Percentiles rank a stretch among this genome's conserved stretches.
Conservation (phyloP, 2,888 invertebrate genomes). For the Conops quadrifasciatus region DNA sequence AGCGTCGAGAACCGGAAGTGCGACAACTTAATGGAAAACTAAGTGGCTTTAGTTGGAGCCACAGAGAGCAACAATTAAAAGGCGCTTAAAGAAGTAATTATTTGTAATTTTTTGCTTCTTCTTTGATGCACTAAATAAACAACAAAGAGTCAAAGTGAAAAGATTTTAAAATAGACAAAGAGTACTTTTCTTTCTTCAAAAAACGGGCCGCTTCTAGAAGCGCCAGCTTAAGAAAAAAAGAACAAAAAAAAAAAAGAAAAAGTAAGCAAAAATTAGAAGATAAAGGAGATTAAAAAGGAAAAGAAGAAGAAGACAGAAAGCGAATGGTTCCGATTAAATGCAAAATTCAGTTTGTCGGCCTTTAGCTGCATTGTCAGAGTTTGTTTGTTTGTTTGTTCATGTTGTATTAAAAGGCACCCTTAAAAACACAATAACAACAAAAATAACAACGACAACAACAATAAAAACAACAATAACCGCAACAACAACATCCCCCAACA, state of each 20-base stretch:
- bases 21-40: not conserved
- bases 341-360: slow-evolving; percentile 15
- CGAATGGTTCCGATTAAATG: not conserved
- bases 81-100: slow-evolving; percentile 34
- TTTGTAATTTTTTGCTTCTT: not conserved
- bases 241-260: slow-evolving; percentile 15
- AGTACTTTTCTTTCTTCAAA: too few species aligned
- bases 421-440: slow-evolving; percentile 7
- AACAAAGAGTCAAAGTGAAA: slow-evolving; percentile 22
- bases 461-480: slow-evolving; percentile 1
- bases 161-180: slow-evolving; percentile 12
- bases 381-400: slow-evolving; percentile 20
- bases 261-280: not conserved
- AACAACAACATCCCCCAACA: slow-evolving; percentile 10
- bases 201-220: not conserved
- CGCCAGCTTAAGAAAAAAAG: not conserved
- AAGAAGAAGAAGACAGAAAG: not conserved
- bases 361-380: not conserved
- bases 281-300: not conserved
- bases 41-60: too few species aligned
- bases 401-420: slow-evolving; percentile 24
- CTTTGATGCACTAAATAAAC: slow-evolving; percentile 23
- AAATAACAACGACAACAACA: slow-evolving; percentile 3
- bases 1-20: not conserved
- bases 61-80: slow-evolving; percentile 24